A percentile compares a stretch with the other conserved stretches of the same genome.
Conservation (phyloP, 2,888 invertebrate genomes). For the Sepiola atlantica region DNA sequence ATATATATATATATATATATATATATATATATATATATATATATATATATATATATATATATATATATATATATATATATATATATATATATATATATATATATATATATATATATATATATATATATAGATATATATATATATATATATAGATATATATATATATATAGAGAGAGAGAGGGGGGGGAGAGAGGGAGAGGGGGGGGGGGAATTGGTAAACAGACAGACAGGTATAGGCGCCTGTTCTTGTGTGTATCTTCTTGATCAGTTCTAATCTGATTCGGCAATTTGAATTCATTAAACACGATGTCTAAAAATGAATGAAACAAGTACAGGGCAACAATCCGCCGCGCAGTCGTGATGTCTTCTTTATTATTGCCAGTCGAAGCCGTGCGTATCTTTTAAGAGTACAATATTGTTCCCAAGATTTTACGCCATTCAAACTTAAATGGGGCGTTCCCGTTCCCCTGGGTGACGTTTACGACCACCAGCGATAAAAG, state of each 20-base stretch:
- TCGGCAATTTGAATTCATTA: neutral
- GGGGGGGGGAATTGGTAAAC: too few species aligned
- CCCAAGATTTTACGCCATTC: conserved; percentile 1
- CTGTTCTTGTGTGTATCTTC: neutral
- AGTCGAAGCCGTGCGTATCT: neutral
- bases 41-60: too few species aligned
- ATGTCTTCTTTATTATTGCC: neutral
- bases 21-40: too few species aligned
- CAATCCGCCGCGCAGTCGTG: neutral
- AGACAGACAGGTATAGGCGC: too few species aligned
- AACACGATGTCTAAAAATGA: neutral
- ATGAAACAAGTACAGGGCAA: neutral
- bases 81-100: too few species aligned
- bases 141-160: too few species aligned
- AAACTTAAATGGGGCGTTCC: neutral
- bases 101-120: too few species aligned
- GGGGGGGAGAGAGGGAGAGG: too few species aligned
- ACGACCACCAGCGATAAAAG: neutral
- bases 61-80: too few species aligned
- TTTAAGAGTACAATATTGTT: conserved; percentile 32
- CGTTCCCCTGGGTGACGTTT: neutral
- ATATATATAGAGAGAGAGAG: too few species aligned
- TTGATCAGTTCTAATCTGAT: neutral
- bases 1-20: too few species aligned
- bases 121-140: too few species aligned